Conservation (phyloP, 2,113 vertebrate species). For the Pluvialis apricaria region DNA sequence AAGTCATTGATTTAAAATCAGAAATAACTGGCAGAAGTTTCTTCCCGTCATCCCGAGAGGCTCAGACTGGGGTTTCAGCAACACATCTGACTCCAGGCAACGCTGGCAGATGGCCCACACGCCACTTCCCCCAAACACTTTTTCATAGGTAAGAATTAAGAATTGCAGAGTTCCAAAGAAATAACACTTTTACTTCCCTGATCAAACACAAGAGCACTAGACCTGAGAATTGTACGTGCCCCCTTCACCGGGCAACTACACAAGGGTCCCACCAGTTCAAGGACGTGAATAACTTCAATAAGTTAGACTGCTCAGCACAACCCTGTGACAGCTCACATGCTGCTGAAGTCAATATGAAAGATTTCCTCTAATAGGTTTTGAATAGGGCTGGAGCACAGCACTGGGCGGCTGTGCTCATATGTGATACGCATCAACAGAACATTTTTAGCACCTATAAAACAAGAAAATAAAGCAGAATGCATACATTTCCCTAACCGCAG, state of each 20-base stretch:
- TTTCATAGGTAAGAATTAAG: background rate
- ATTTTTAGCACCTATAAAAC: background rate
- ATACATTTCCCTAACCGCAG: background rate
- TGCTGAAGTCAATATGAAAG: background rate
- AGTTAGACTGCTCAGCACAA: background rate
- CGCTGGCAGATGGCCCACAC: background rate
- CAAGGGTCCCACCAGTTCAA: no score
- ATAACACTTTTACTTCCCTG: background rate
- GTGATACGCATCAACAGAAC: background rate
- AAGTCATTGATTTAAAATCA: background rate
- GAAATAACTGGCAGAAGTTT: background rate
- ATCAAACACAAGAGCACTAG: background rate
- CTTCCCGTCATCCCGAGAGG: background rate
- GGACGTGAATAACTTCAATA: accelerated
- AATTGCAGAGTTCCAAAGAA: background rate
- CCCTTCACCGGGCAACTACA: background rate
- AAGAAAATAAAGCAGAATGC: background rate
- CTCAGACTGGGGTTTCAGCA: background rate
- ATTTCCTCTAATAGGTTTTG: background rate
- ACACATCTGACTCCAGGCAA: background rate
- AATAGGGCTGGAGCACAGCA: background rate
- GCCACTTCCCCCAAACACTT: background rate
- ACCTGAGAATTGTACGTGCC: accelerated
- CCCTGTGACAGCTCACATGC: background rate
- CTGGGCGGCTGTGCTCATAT: background rate